Evolutionary conservation across 2,888 invertebrate genomes (phyloP), one percentile per base, ranked within the genome.

Genomic region (Antheraea assamensis): DNA sequence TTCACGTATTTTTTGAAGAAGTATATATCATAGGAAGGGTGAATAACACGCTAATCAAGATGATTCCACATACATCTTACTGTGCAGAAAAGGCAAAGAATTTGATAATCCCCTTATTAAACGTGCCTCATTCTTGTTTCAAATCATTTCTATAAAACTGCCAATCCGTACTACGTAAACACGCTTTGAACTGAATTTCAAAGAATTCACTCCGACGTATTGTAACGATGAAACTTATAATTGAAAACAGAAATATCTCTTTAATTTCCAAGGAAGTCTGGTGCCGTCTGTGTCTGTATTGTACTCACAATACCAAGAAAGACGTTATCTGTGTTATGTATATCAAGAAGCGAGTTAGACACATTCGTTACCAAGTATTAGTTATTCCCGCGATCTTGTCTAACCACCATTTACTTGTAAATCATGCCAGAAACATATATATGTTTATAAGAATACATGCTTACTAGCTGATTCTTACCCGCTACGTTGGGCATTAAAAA

Each of bases 221-320:
- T 17, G 27, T 64, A 64, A 64, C 17, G 17, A 64, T 15, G 61
- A 30, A 64, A 64, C 27, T 27, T 68, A 35, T 35, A 68, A 68
- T 68, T 68, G 68, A 68, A 68, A 35, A 35, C 8, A 35, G 35
- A 68, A 68, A 35, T 35, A 68, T 68, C 8, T 68, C 3, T 68
- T 68, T 19, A 1, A 68, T 68, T 68, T 68, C 68, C n/a, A 21
- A 31, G 68, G 35, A 68, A n/a, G 19, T 68, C 68, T 68, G 2
- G n/a, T 19, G 24, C 35, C 21, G 66, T 66, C 66, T 68, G 68
- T 13, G 35, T n/a, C 35, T 35, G 35, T 35, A 21, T 35, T 68
- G 35, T 68, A 35, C 35, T 7, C 35, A 64, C 27, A 68, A n/a
- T 68, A 68, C 68, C 21, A 21, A 68, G 68, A 68, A 68, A 35